Base-by-base conservation (phyloP, 2,113 vertebrate genomes). In the Sphaerodactylus townsendi region DNA sequence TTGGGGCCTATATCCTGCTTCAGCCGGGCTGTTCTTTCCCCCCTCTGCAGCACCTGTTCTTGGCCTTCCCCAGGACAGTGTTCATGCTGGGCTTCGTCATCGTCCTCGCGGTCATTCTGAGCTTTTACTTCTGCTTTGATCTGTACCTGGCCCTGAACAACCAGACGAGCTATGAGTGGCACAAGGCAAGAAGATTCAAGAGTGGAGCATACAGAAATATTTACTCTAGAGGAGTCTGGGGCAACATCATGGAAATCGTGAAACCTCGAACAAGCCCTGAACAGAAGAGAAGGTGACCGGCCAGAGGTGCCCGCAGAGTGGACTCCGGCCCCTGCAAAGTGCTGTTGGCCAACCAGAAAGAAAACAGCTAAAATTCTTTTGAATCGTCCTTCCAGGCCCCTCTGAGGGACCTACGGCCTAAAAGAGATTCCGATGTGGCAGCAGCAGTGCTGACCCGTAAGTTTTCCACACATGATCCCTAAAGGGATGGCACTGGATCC, bases 91-190 rank as follows among this genome's bases (percentile, higher is more conserved):
- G 99, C 0, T 99, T 99, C 81, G 94, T 99, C 9, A 0, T 96
- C 66, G 95, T 99, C 25, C 93, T 99, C 86, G 97, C 96, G 0
- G 87, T 98, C 0, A 89, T 99, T 1, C 95, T 99, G 88, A 96
- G 95, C 0, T 96, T 96, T 1, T 99, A 99, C 56, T 92, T 95
- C n/a, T 89, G 96, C 87, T 99, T 99, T 90, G 93, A 83, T 37
- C 89, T 96, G 1, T 99, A 97, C 78, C 88, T 99, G 93, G 95
- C 94, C 30, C 81, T 97, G 48, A 96, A 97, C 87, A 99, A 99
- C 95, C 97, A 97, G 90, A 99, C 99, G 2, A 96, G 97, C 44
- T 98, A 99, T 0, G 98, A 99, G 87, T 99, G 99, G 98, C 96
- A 93, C 92, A 98, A 96, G 86, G 90, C 93, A 8, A 90, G 94